phyloP scores from a whole-genome alignment of 2,888 invertebrate genomes.

The Orchesella flavescens region DNA sequence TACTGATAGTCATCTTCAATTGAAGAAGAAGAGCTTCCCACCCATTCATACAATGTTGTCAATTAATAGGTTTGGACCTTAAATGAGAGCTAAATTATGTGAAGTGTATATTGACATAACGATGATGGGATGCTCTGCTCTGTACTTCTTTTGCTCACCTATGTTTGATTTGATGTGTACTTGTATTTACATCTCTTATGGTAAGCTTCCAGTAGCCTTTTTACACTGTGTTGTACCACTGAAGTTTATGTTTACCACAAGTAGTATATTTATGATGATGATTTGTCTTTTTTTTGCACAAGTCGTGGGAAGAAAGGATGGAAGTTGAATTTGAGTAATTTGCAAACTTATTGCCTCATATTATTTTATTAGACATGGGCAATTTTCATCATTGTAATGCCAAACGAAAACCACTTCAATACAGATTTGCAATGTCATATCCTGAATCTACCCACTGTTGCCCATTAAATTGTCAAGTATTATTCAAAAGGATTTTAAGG shows the following conservation, averaged over 20 bases:
- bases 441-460: conserved; percentile 27
- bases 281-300: not conserved
- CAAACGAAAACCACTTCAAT: conserved; percentile 1
- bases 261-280: no score
- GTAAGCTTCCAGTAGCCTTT: no score
- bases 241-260: no score
- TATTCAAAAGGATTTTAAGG: conserved; percentile 3
- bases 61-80: not conserved
- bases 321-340: conserved; percentile 30
- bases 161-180: no score
- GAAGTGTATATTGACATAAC: not conserved
- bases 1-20: not conserved
- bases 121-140: no score
- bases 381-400: not conserved
- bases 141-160: no score
- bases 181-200: no score
- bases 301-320: conserved; percentile 40
- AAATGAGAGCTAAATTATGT: not conserved
- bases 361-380: conserved; percentile 24
- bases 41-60: not conserved
- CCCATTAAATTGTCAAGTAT: conserved; percentile 29
- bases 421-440: conserved; percentile 31
- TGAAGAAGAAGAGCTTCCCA: not conserved
- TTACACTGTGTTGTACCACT: no score
- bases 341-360: conserved; percentile 12